A percentile compares a stretch with the other conserved stretches of the same genome.
These are phyloP conservation scores for Enteromius mattozi DNA, from an alignment of 2,797 vertebrate species.

Conservation along the genomic window DNA sequence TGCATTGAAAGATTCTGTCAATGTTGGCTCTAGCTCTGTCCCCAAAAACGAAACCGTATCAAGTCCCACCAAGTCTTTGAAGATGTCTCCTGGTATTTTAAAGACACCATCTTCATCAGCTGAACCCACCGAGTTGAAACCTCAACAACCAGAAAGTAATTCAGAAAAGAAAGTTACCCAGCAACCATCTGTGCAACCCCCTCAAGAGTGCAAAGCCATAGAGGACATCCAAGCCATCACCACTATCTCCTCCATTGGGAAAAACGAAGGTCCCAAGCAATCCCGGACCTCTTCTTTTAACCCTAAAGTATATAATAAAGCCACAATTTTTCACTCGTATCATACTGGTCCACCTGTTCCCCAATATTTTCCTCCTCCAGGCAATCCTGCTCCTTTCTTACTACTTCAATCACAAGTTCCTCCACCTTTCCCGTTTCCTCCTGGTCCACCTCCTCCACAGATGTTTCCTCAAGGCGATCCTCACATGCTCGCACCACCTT, in stretches of 20 bases:
- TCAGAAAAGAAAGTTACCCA: slow-evolving; percentile 25
- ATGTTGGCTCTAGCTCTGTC: slow-evolving; percentile 67
- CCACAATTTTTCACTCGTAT: slow-evolving; percentile 74
- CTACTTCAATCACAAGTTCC: slow-evolving; percentile 82
- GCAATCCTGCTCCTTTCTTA: slow-evolving; percentile 77
- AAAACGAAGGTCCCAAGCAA: slow-evolving; percentile 75
- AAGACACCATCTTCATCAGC: slow-evolving; percentile 40
- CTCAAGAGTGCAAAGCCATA: slow-evolving; percentile 67
- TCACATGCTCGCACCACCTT: slow-evolving; percentile 78
- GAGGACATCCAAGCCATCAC: slow-evolving; percentile 79
- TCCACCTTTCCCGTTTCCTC: slow-evolving; percentile 80
- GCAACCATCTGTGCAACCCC: slow-evolving; percentile 68
- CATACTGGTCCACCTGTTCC: slow-evolving; percentile 77
- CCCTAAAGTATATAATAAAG: slow-evolving; percentile 72
- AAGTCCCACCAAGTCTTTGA: slow-evolving; percentile 81
- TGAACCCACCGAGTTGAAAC: slow-evolving; percentile 61
- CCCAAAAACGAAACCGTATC: slow-evolving; percentile 49
- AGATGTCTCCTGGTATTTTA: slow-evolving; percentile 66
- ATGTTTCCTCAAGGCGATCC: slow-evolving; percentile 63
- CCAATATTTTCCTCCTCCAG: slow-evolving; percentile 78
- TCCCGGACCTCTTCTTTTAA: slow-evolving; percentile 69
- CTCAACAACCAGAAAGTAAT: slow-evolving; percentile 23
- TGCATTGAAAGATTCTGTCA: slow-evolving; percentile 62
- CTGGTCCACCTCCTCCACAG: slow-evolving; percentile 62
- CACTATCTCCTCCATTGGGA: slow-evolving; percentile 78